Conservation (phyloP, 2,113 vertebrate species). For the Crotalus viridis region DNA sequence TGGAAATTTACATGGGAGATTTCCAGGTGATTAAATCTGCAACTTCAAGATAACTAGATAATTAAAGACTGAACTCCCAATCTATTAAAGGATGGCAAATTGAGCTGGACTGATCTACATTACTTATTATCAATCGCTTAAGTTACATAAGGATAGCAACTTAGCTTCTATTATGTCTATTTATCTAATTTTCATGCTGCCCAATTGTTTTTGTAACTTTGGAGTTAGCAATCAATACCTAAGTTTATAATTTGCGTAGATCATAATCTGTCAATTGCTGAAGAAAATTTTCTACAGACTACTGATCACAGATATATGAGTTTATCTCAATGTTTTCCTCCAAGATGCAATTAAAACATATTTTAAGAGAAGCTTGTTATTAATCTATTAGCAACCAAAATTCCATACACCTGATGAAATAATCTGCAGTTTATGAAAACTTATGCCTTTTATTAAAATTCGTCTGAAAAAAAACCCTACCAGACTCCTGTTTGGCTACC, state of each 20-base stretch:
- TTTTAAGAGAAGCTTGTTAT: neutral
- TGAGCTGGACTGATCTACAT: neutral
- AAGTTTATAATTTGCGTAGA: no score
- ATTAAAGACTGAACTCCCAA: neutral
- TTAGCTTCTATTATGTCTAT: neutral
- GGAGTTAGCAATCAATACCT: neutral
- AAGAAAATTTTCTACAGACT: neutral
- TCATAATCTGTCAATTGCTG: neutral
- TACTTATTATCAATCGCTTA: neutral
- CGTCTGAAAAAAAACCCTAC: neutral
- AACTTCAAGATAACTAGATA: neutral
- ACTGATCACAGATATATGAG: neutral
- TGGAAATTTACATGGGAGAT: neutral
- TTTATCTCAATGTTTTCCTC: neutral
- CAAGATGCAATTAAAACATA: neutral
- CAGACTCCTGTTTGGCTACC: neutral
- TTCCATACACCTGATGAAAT: neutral
- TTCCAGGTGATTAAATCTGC: neutral
- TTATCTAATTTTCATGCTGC: neutral
- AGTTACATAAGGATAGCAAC: neutral
- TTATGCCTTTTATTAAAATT: neutral
- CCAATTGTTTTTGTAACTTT: neutral
- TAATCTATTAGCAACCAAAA: neutral
- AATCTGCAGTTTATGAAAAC: neutral
- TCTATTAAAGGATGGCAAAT: neutral